Evolutionary conservation across 2,113 vertebrate species (phyloP), one percentile per base, ranked within the genome.

Genomic region (Cynoglossus semilaevis): DNA sequence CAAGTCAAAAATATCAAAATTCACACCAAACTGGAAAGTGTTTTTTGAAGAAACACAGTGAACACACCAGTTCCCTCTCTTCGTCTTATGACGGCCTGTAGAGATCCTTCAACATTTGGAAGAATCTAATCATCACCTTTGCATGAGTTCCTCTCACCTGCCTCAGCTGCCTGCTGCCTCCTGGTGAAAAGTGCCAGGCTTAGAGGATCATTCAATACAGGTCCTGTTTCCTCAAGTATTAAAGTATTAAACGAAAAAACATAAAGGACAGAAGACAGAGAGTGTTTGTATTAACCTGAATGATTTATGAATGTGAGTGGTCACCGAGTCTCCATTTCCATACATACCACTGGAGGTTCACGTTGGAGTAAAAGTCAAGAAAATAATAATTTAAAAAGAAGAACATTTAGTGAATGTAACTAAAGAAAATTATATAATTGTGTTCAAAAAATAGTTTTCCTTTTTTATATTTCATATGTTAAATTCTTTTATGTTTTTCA

Each of bases 121-220:
- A 66, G 63, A 82, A 81, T 65, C 71, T 67, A 80, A 80, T 81
- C 60, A 65, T 73, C 58, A 79, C 63, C 77, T 77, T 72, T 64
- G 45, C 64, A 55, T 44, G 58, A 61, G 65, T 55, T 79, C 60
- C 60, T 77, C 72, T 82, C 86, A 84, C 73, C 79, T 82, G 61
- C 64, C 65, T 72, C 63, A 56, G 59, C 72, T 62, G 56, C 73
- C 54, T 81, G 70, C 70, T 74, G 79, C 49, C 77, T 82, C 68
- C 70, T 67, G 55, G 62, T 57, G 63, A n/a, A 62, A 55, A 49
- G 66, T 58, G 52, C 51, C 51, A 52, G 43, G 37, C 61, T 64
- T 43, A 60, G 9, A 44, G 48, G 38, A 22, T 74, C 36, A 35
- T 13, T 51, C 18, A 66, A 49, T 22, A 51, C 19, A 46, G 44